phyloP scores from a whole-genome alignment of 2,888 invertebrate species.

The Stenchaetothrips biformis region DNA sequence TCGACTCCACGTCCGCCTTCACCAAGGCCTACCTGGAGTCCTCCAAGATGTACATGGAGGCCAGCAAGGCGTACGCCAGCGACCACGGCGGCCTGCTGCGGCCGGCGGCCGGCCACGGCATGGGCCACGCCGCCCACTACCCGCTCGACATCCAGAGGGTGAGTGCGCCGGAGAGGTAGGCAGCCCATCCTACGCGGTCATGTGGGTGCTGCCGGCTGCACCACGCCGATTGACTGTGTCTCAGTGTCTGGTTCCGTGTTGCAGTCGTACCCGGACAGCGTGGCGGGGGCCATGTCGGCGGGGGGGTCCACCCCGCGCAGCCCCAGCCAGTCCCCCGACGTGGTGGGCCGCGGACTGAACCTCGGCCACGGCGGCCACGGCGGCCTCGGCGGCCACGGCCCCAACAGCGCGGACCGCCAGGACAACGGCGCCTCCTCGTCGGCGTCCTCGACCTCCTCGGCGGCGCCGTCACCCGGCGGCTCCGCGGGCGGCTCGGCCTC shows the following conservation, averaged over 20 bases:
- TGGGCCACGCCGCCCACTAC: constrained; percentile 43
- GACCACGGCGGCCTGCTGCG: constrained; percentile 39
- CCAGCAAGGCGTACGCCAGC: constrained; percentile 45
- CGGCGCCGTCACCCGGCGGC: constrained; percentile 58
- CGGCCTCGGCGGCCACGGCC: constrained; percentile 32
- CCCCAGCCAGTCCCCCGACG: constrained; percentile 37
- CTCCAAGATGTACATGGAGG: constrained; percentile 68
- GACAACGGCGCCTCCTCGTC: constrained; percentile 62
- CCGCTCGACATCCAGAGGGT: constrained; percentile 63
- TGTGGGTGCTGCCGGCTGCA: no score
- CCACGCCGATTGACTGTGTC: no score
- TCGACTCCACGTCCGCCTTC: constrained; percentile 60
- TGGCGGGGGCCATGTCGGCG: constrained; percentile 51
- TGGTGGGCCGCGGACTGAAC: constrained; percentile 30
- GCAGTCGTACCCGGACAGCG: constrained; percentile 40
- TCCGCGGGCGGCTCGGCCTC: constrained; percentile 51
- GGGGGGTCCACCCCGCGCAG: constrained; percentile 45
- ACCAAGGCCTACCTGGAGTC: constrained; percentile 67
- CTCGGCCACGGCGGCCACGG: constrained; percentile 35
- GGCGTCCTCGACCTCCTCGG: constrained; percentile 55
- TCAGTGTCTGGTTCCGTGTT: no score
- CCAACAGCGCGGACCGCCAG: constrained; percentile 68
- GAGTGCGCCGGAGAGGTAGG: constrained; percentile 54
- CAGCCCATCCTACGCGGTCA: no score
- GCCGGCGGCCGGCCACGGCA: constrained; percentile 37